phyloP scores from a whole-genome alignment of 1,140 invertebrate species.

The Cyclargus thomasi region DNA sequence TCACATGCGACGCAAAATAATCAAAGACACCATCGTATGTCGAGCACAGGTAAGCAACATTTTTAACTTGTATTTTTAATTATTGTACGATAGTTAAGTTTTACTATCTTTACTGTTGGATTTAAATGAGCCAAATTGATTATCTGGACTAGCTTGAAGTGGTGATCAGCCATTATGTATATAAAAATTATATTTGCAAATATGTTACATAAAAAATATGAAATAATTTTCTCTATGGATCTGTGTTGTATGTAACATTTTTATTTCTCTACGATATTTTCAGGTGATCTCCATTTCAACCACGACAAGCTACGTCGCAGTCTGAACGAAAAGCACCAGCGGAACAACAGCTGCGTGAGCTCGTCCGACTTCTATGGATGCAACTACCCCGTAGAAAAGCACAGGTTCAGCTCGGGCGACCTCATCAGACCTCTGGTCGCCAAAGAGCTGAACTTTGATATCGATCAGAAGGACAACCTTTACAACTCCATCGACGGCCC shows the following conservation, averaged over 20 bases:
- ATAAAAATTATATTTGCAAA: too few relatives aligned
- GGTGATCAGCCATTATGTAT: too few relatives aligned
- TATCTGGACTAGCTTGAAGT: too few relatives aligned
- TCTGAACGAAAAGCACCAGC: constrained; percentile 73
- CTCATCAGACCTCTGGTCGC: constrained; percentile 63
- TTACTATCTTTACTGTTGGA: too few relatives aligned
- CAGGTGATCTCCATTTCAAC: constrained; percentile 69
- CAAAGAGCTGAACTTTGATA: constrained; percentile 64
- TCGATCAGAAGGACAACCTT: constrained; percentile 56
- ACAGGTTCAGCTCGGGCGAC: constrained; percentile 69
- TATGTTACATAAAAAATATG: too few relatives aligned
- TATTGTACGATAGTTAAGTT: too few relatives aligned
- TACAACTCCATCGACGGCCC: constrained; percentile 69
- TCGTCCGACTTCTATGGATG: constrained; percentile 74
- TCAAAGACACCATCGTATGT: constrained; percentile 59
- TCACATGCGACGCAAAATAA: constrained; percentile 11
- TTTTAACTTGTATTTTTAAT: constrained; percentile 1
- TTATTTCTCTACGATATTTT: not conserved
- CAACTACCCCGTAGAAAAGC: constrained; percentile 73
- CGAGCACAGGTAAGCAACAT: constrained; percentile 51
- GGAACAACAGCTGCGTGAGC: constrained; percentile 73
- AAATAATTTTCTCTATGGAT: too few relatives aligned
- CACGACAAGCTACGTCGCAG: constrained; percentile 70
- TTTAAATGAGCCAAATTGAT: too few relatives aligned
- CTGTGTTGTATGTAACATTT: not conserved